Conservation (phyloP, 1,140 invertebrate genomes). For the Apolygus lucorum region DNA sequence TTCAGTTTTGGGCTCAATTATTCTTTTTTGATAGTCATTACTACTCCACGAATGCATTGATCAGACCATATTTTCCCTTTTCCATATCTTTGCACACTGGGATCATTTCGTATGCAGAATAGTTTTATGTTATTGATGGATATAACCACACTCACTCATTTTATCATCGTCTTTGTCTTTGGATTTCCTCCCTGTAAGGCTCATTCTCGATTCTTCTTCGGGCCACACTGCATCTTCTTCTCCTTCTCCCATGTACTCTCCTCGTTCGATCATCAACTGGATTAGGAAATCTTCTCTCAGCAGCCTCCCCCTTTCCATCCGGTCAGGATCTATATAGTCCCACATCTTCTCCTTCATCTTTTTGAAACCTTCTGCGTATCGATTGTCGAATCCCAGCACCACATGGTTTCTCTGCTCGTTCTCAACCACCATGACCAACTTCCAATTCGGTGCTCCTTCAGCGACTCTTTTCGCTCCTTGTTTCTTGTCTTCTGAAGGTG, state of each 20-base stretch:
- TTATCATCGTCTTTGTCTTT: too few species aligned
- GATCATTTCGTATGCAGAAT: too few species aligned
- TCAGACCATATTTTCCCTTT: too few species aligned
- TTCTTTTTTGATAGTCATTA: too few species aligned
- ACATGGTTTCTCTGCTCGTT: not conserved
- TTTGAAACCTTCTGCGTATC: not conserved
- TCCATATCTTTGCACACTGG: too few species aligned
- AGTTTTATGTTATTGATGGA: too few species aligned
- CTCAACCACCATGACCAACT: not conserved
- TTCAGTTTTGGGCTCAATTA: too few species aligned
- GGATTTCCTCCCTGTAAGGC: too few species aligned
- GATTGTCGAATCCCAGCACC: not conserved
- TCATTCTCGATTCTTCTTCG: too few species aligned
- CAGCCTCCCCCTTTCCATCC: not conserved
- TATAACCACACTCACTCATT: too few species aligned
- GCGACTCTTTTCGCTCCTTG: not conserved
- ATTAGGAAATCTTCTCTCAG: not conserved
- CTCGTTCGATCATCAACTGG: not conserved
- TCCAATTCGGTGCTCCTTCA: not conserved
- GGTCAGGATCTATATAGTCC: not conserved
- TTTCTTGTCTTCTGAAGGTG: not conserved
- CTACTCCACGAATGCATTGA: too few species aligned
- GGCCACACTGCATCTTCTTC: not conserved
- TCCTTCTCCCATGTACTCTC: not conserved
- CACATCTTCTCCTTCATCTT: not conserved